phyloP scores from a whole-genome alignment of 2,113 vertebrate genomes.

The Lanius ludovicianus region DNA sequence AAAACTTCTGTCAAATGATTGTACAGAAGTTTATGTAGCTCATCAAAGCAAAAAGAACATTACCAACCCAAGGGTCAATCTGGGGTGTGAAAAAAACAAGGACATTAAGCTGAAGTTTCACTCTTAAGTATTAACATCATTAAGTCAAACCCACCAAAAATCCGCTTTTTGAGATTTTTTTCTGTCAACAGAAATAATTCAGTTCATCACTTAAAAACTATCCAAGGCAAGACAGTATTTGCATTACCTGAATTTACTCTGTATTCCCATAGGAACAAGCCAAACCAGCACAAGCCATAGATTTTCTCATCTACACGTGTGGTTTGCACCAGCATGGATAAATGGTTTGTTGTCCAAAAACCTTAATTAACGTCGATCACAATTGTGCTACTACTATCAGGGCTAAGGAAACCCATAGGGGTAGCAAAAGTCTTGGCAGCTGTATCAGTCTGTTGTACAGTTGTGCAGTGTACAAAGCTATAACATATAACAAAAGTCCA shows the following conservation, averaged over 20 bases:
- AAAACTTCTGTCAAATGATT: neutral
- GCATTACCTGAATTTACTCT: neutral
- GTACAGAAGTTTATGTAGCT: neutral
- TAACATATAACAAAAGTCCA: neutral
- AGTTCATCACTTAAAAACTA: neutral
- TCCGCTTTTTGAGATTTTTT: neutral
- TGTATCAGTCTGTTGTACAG: neutral
- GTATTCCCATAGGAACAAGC: neutral
- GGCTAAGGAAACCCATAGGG: neutral
- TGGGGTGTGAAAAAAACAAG: neutral
- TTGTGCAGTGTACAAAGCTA: neutral
- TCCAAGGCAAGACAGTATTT: neutral
- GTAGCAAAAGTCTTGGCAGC: neutral
- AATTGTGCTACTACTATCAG: neutral
- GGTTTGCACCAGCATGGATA: neutral
- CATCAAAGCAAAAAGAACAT: neutral
- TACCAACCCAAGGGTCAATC: neutral
- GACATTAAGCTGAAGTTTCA: neutral
- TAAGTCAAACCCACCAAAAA: neutral
- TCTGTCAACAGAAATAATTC: neutral
- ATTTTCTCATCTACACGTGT: neutral
- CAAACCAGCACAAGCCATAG: neutral
- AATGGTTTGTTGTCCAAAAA: neutral
- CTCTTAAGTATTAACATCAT: neutral
- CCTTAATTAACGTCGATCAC: neutral